These are phyloP conservation scores for Pachliopta kotzebuea DNA, from an alignment of 2,888 invertebrate genomes.

Conservation along the genomic window DNA sequence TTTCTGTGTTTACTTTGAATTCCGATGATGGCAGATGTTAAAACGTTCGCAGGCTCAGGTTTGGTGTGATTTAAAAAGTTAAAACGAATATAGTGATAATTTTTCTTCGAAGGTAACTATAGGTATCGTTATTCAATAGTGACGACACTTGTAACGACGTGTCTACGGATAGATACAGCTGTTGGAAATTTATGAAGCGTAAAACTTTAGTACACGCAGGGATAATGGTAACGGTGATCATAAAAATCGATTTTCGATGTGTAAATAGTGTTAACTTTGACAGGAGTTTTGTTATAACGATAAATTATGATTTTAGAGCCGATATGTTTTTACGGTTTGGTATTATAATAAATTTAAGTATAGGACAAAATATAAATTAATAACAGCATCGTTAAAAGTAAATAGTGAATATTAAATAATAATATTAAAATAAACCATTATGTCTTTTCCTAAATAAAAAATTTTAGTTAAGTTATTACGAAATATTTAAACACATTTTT, in stretches of 20 bases:
- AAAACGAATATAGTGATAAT: neutral
- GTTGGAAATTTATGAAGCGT: slow-evolving; percentile 26
- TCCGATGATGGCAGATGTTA: slow-evolving; percentile 9
- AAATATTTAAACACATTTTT: too few relatives aligned
- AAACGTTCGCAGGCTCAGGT: neutral
- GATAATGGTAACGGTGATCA: slow-evolving; percentile 26
- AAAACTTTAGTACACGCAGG: slow-evolving; percentile 25
- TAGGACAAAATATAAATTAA: too few relatives aligned
- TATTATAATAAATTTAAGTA: neutral
- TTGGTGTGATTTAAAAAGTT: slow-evolving; percentile 2
- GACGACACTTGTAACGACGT: slow-evolving; percentile 5
- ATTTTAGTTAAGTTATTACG: too few relatives aligned
- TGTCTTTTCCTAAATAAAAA: too few relatives aligned
- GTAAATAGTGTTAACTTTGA: slow-evolving; percentile 25
- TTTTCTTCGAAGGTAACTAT: neutral
- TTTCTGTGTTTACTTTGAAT: slow-evolving; percentile 23
- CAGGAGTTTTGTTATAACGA: slow-evolving; percentile 19
- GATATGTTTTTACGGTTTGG: neutral
- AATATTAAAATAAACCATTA: too few relatives aligned
- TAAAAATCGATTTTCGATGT: slow-evolving; percentile 28
- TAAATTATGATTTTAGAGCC: slow-evolving; percentile 16
- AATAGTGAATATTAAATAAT: too few relatives aligned
- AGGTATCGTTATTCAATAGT: slow-evolving; percentile 10
- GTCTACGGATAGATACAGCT: slow-evolving; percentile 18
- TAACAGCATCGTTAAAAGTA: too few relatives aligned